Conservation (phyloP, 2,113 vertebrate species). For the Regulus satrapa region DNA sequence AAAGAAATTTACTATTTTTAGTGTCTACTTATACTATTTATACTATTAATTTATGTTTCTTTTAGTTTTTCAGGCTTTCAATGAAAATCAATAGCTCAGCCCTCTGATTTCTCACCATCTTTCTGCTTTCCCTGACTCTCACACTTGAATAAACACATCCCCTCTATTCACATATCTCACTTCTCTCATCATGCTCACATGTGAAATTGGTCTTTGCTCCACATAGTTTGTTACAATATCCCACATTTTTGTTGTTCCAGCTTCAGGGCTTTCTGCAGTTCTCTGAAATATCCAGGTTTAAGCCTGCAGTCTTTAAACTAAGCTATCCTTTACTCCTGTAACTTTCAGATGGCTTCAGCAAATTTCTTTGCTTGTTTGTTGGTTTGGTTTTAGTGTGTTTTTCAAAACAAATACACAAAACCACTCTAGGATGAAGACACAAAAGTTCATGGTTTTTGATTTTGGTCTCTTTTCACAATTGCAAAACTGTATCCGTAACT, state of each 20-base stretch:
- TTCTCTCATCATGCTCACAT: neutral
- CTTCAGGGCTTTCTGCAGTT: neutral
- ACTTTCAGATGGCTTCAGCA: neutral
- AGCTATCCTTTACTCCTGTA: neutral
- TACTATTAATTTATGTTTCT: neutral
- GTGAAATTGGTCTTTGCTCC: neutral
- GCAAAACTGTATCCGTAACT: neutral
- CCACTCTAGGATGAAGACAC: neutral
- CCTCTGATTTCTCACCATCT: neutral
- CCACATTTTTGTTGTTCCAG: accelerated
- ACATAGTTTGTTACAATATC: neutral
- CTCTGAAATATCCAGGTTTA: neutral
- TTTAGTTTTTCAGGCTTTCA: neutral
- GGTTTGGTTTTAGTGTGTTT: neutral
- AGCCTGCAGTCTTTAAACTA: neutral
- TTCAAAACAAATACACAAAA: neutral
- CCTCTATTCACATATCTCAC: accelerated
- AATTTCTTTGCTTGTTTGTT: neutral
- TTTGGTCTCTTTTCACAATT: neutral
- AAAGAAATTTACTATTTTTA: neutral
- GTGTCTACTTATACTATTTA: neutral
- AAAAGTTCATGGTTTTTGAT: neutral
- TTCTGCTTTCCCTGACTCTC: neutral
- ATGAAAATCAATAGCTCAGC: neutral
- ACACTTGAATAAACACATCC: accelerated